These are phyloP conservation scores for Nothocercus nigrocapillus DNA, from an alignment of 2,113 vertebrate genomes.

Conservation along the genomic window DNA sequence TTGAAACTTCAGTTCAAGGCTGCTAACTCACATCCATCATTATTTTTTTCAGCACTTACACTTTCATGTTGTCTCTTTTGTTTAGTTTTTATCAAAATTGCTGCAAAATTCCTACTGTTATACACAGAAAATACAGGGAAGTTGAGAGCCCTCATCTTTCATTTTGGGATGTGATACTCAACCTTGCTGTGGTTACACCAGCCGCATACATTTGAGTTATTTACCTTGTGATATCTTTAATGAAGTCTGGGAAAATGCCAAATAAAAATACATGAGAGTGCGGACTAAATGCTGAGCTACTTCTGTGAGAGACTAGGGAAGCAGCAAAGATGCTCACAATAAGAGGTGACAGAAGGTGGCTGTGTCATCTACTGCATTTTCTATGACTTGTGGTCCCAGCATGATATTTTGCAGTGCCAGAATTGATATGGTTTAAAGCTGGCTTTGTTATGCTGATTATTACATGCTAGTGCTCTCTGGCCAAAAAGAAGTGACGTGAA, in stretches of 20 bases:
- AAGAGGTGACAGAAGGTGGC: neutral
- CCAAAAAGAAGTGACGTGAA: neutral
- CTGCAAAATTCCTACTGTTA: neutral
- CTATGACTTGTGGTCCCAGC: neutral
- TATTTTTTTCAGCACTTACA: neutral
- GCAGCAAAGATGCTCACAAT: neutral
- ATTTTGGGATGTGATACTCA: neutral
- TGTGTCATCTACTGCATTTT: neutral
- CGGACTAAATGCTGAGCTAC: neutral
- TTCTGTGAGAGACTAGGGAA: neutral
- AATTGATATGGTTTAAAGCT: neutral
- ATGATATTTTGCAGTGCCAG: neutral
- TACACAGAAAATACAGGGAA: neutral
- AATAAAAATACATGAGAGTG: rapidly evolving
- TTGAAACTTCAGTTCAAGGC: neutral
- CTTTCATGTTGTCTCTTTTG: neutral
- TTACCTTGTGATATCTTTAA: neutral
- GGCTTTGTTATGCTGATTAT: neutral
- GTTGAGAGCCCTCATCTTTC: neutral
- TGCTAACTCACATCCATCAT: neutral
- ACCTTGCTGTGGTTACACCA: neutral
- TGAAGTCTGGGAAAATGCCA: neutral
- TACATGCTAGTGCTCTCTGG: neutral
- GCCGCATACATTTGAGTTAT: neutral
- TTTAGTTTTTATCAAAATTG: neutral